Conservation (phyloP, 2,113 vertebrate species). For the Ophthalmolycus amberensis region DNA sequence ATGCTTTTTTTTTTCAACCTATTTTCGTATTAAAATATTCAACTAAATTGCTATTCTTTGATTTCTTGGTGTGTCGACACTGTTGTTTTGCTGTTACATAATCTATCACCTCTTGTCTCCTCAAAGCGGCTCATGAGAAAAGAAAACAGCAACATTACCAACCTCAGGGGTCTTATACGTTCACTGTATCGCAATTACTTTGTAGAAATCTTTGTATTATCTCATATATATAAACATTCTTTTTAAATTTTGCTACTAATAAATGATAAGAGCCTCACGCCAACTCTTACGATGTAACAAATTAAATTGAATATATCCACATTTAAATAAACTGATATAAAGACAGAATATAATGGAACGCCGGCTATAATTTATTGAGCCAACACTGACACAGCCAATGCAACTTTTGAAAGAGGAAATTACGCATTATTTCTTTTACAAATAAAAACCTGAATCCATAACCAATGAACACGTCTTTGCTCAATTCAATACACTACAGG, state of each 20-base stretch:
- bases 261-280: neutral
- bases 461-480: no score
- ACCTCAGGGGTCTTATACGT: neutral
- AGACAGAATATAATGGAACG: no score
- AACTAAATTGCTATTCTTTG: conserved; percentile 1
- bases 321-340: neutral
- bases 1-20: neutral
- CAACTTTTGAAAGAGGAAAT: no score
- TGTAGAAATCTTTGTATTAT: neutral
- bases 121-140: neutral
- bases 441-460: no score
- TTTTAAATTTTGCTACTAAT: neutral
- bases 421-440: no score
- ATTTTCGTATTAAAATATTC: conserved; percentile 31
- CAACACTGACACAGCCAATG: no score
- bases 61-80: neutral
- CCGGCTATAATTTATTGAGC: no score
- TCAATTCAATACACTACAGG: no score
- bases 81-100: conserved; percentile 9
- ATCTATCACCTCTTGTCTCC: neutral
- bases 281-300: neutral
- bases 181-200: neutral
- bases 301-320: neutral
- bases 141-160: neutral
- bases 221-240: no score